Conservation (phyloP, 2,797 vertebrate species). For the Arctocebus calabarensis region DNA sequence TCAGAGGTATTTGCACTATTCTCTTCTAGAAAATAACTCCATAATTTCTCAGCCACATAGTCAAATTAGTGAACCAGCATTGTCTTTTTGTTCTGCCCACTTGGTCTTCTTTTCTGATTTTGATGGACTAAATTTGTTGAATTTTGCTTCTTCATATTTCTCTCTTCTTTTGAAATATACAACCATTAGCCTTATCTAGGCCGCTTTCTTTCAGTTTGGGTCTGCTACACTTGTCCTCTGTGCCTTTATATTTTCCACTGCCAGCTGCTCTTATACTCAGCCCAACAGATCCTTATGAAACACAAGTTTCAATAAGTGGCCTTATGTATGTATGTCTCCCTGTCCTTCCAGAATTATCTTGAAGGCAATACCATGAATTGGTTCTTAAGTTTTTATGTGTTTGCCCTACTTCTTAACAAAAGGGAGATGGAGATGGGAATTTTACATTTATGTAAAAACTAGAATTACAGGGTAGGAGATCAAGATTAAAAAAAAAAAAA, state of each 20-base stretch:
- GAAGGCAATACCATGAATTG: background rate
- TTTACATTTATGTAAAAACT: background rate
- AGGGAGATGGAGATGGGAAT: background rate
- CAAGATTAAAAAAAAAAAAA: background rate
- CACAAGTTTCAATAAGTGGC: background rate
- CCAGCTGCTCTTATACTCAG: background rate
- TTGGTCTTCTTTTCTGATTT: background rate
- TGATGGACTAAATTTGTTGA: background rate
- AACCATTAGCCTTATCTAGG: background rate
- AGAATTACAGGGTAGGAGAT: background rate
- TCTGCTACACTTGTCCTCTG: background rate
- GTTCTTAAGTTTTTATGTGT: background rate
- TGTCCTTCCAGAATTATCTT: background rate
- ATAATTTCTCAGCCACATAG: background rate
- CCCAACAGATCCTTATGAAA: background rate
- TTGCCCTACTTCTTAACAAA: background rate
- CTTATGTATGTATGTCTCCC: too few relatives aligned
- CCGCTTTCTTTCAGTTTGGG: background rate
- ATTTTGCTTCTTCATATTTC: background rate
- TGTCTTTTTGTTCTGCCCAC: background rate
- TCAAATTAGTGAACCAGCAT: background rate
- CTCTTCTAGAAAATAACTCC: constrained; percentile 30
- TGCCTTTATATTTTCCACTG: background rate
- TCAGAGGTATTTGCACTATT: background rate
- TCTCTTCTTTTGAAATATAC: background rate